Conservation (phyloP, 2,797 vertebrate genomes). For the Steatocranus sp. region DNA sequence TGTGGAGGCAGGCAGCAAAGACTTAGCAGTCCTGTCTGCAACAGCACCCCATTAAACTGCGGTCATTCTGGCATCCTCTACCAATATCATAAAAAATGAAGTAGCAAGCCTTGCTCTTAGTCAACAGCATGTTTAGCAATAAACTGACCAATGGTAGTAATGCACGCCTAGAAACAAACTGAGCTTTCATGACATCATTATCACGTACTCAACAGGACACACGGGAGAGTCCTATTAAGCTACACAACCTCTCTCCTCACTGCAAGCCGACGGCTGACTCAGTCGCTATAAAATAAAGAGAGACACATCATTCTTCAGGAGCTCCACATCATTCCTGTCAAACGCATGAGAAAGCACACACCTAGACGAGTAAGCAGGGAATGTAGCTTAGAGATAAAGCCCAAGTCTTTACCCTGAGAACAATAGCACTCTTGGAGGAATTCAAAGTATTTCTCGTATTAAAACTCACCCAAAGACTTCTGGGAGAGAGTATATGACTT, state of each 20-base stretch:
- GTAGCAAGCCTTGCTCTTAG: conserved; percentile 10
- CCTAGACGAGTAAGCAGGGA: conserved; percentile 12
- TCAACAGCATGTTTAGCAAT: conserved; percentile 32
- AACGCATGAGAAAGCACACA: conserved; percentile 7
- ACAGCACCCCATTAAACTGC: conserved; percentile 16
- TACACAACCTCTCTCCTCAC: conserved; percentile 10
- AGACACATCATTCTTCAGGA: conserved; percentile 31
- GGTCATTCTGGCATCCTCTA: conserved; percentile 20
- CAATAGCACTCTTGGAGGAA: conserved; percentile 54
- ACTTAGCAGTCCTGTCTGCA: not conserved
- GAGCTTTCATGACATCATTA: conserved; percentile 57
- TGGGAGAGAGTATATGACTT: conserved; percentile 47
- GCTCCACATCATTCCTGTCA: conserved; percentile 42
- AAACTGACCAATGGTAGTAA: conserved; percentile 35
- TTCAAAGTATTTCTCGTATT: conserved; percentile 60
- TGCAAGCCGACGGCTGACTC: conserved; percentile 17
- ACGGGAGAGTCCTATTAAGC: conserved; percentile 43
- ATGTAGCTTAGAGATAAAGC: conserved; percentile 26
- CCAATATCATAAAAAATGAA: conserved; percentile 27
- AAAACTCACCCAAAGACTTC: conserved; percentile 42
- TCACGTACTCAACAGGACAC: conserved; percentile 51
- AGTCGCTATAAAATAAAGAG: conserved; percentile 29
- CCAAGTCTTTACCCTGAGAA: conserved; percentile 56
- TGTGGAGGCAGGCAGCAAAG: not conserved
- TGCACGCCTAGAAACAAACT: conserved; percentile 37